phyloP scores from a whole-genome alignment of 2,113 vertebrate species.

The Coracopsis vasa region DNA sequence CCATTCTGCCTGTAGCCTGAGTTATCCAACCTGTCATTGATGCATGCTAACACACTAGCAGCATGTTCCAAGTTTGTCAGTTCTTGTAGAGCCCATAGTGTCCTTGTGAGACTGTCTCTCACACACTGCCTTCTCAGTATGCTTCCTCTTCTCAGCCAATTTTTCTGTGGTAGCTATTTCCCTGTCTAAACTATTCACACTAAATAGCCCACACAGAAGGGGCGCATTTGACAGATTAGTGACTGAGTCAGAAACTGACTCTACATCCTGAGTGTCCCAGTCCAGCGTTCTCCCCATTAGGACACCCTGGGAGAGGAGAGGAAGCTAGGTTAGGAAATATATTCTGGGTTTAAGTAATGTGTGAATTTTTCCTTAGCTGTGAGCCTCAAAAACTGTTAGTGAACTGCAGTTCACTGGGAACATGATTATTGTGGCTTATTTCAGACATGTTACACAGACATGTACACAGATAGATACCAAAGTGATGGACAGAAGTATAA shows the following conservation, averaged over 20 bases:
- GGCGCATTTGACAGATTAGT: background rate
- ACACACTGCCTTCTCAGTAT: background rate
- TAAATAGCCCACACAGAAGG: background rate
- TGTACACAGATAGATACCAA: background rate
- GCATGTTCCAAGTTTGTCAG: background rate
- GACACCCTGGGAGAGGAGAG: background rate
- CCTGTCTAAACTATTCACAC: background rate
- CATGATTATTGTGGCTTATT: background rate
- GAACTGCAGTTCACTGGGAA: background rate
- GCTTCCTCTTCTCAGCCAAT: background rate
- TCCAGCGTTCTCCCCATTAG: background rate
- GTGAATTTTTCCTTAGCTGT: background rate
- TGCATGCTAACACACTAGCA: accelerated
- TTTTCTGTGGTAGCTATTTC: background rate
- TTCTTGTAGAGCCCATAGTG: background rate
- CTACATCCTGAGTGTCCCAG: background rate
- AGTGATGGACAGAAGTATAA: background rate
- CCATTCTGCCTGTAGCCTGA: background rate
- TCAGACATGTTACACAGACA: background rate
- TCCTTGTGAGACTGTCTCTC: background rate
- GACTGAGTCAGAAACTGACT: background rate
- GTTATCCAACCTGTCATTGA: background rate
- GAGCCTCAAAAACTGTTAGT: background rate
- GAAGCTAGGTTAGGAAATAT: background rate
- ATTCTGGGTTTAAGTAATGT: background rate